Conservation (phyloP, 2,797 vertebrate genomes). For the Gastrophryne carolinensis region DNA sequence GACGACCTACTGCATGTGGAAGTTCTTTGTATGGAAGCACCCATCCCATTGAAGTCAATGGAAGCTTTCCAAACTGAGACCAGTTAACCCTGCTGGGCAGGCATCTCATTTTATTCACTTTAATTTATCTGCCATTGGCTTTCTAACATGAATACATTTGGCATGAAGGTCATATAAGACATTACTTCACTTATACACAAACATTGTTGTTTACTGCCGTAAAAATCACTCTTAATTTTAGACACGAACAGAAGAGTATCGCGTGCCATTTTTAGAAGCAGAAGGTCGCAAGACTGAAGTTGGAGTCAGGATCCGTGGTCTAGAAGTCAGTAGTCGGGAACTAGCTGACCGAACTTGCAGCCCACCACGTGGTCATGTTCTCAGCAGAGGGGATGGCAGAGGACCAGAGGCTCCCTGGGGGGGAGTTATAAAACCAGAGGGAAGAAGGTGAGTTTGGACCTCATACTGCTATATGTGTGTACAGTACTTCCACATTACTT, state of each 20-base stretch:
- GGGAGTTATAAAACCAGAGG: conserved; percentile 62
- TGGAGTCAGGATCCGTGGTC: conserved; percentile 80
- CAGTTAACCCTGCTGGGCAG: too few species aligned
- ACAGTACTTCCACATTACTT: too few species aligned
- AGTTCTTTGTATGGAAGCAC: too few species aligned
- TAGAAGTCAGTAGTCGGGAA: conserved; percentile 92
- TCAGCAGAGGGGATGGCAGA: conserved; percentile 77
- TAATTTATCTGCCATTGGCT: too few species aligned
- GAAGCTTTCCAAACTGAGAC: too few species aligned
- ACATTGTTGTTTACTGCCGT: too few species aligned
- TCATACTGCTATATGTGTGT: not conserved
- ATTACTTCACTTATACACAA: too few species aligned
- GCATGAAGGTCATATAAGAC: too few species aligned
- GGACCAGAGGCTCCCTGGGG: conserved; percentile 67
- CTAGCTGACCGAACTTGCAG: conserved; percentile 86
- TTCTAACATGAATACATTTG: too few species aligned
- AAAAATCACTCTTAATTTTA: not conserved
- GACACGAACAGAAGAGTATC: not conserved
- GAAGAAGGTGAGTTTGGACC: conserved; percentile 51
- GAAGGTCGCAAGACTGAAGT: conserved; percentile 37
- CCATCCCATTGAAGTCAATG: too few species aligned
- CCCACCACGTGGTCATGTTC: conserved; percentile 83
- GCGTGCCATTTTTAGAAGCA: conserved; percentile 16
- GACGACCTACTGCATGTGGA: too few species aligned
- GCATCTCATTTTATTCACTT: too few species aligned